Evolutionary conservation across 1,140 invertebrate species (phyloP), one percentile per base, ranked within the genome.

Genomic region (Hirudo medicinalis): DNA sequence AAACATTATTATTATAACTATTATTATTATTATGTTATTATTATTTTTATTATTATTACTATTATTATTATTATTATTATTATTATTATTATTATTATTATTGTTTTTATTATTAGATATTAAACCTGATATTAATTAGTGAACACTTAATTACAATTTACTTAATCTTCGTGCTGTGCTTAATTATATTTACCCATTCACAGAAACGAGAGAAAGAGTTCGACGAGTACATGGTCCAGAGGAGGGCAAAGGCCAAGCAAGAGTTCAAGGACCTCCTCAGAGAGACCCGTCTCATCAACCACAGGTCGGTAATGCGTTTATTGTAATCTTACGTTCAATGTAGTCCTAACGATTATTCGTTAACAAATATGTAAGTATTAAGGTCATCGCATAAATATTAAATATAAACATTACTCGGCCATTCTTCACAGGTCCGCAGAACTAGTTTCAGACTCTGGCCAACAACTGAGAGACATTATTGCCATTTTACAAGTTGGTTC

Each of bases 241-340:
- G 92, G 84, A 85, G 91, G 74, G 87, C 91, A 25, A 86, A 88
- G 5, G 93, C 94, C 0, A 96, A 97, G 81, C 87, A 88, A 9
- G 91, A 97, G 76, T 92, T 98, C 76, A 86, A 91, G 67, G 91
- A 96, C 83, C 84, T 99, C 49, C 81, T 99, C 54, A 88, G 89
- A 82, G 96, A 99, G 83, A 97, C 93, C 0, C 94, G 97, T 80
- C 84, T 93, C 29, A 92, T 99, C 66, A 97, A 92, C 9, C 92
- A 97, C 83, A 92, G 93, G 82, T 85, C 76, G 76, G 78, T 76
- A 20, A 13, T 25, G 0, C 60, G 15, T 57, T 49, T 49, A 49
- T 11, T 9, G 3, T 43, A 19, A 13, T 49, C 13, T 63, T 63
- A 22, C 17, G 0, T 22, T 5, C 17, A 63, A 25, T 63, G 20